A percentile compares a stretch with the other conserved stretches of the same genome.
phyloP scores from a whole-genome alignment of 1,140 invertebrate species.

The Adoxophyes honmai region DNA sequence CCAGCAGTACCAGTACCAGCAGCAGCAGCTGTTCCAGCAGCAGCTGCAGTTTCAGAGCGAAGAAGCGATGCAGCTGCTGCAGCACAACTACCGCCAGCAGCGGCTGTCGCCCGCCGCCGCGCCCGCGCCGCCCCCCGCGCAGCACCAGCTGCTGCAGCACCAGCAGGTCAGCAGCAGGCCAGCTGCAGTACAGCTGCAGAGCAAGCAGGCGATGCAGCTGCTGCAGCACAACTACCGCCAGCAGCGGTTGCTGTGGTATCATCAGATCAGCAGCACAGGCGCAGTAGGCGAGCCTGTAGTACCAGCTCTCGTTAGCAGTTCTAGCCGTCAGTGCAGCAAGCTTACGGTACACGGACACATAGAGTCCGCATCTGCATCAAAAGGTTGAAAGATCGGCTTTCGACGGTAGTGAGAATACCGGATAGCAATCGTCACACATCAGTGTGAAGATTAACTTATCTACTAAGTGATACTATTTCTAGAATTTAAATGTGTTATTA shows the following conservation, averaged over 20 bases:
- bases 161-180: slow-evolving; percentile 48
- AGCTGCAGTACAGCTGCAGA: slow-evolving; percentile 74
- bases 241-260: slow-evolving; percentile 66
- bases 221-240: slow-evolving; percentile 74
- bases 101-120: slow-evolving; percentile 64
- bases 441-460: too few relatives aligned
- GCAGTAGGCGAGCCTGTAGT: too few relatives aligned
- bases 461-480: too few relatives aligned
- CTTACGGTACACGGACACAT: too few relatives aligned
- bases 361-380: background rate
- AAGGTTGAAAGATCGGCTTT: background rate
- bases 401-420: too few relatives aligned
- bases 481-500: too few relatives aligned
- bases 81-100: slow-evolving; percentile 73
- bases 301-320: background rate
- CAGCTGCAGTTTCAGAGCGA: slow-evolving; percentile 74
- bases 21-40: slow-evolving; percentile 73
- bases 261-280: slow-evolving; percentile 58
- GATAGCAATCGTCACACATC: too few relatives aligned
- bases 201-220: slow-evolving; percentile 68
- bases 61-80: slow-evolving; percentile 69
- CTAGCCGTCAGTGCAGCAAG: background rate
- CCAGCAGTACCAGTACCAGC: slow-evolving; percentile 73
- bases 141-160: slow-evolving; percentile 62
- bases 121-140: slow-evolving; percentile 52